Evolutionary conservation across 2,888 invertebrate species (phyloP), one percentile per base, ranked within the genome.

Genomic region (Perizoma flavofasciatum): DNA sequence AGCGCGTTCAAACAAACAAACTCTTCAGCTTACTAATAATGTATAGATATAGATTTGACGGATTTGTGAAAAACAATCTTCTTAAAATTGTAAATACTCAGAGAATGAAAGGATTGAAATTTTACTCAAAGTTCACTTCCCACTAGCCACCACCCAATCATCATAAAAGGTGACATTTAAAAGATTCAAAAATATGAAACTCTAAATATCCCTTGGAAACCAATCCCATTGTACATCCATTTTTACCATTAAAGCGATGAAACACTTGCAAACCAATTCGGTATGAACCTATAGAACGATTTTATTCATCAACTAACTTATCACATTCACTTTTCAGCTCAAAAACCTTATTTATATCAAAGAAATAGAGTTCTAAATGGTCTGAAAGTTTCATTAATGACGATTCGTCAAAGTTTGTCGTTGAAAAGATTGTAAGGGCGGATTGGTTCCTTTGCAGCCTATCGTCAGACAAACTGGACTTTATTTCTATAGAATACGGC

Each of bases 191-290:
- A 22, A 22, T 22, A 22, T 22, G 3, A 22, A 43, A 41, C 49
- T 62, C 39, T 63, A 47, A 64, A 66, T 35, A 65, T 63, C 63
- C 61, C 55, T 33, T 34, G 9, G 53, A 66, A 66, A 65, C 59
- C 71, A 71, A 74, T 72, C 66, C 22, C 69, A 73, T 77, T 76
- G 68, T 75, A 59, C 52, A 65, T 50, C 67, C 66, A 72, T 70
- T 69, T 69, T 67, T 68, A 67, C 61, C 71, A 71, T 73, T 74
- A 71, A 72, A 75, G 66, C 64, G 72, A 71, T 72, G 71, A 74
- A 74, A 75, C 73, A 75, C 72, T 78, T 75, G 71, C 75, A 75
- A 77, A 79, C 73, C 75, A 77, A 78, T 79, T 77, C 67, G 60
- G 67, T 68, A 69, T 65, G 68, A 76, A 63, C 62, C 72, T 70